phyloP scores from a whole-genome alignment of 2,888 invertebrate species.

The Callinectes sapidus region DNA sequence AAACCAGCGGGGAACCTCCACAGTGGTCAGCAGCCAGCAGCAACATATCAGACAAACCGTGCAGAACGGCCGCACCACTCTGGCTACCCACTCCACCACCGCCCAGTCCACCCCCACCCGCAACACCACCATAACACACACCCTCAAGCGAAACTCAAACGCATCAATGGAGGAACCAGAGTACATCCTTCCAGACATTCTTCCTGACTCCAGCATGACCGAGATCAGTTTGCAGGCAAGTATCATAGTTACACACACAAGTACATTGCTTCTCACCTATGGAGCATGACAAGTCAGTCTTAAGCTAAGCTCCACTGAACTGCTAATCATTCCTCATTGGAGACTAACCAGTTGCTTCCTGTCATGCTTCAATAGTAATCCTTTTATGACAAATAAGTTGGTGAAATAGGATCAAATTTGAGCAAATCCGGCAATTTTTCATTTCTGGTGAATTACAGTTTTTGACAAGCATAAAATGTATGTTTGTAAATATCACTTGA shows the following conservation, averaged over 20 bases:
- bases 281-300: background rate
- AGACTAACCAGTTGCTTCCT: background rate
- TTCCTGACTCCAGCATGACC: constrained; percentile 73
- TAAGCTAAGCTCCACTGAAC: background rate
- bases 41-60: constrained; percentile 45
- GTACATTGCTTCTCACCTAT: background rate
- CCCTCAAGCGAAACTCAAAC: constrained; percentile 51
- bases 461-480: too few species aligned
- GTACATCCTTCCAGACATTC: constrained; percentile 72
- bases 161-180: constrained; percentile 64
- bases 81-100: constrained; percentile 36
- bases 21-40: constrained; percentile 24
- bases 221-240: constrained; percentile 73
- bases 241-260: background rate
- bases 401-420: too few species aligned
- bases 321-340: background rate
- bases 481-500: too few species aligned
- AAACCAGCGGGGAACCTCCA: constrained; percentile 50
- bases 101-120: constrained; percentile 40
- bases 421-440: too few species aligned
- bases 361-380: background rate
- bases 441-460: too few species aligned
- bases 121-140: constrained; percentile 43
- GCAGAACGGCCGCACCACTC: constrained; percentile 57
- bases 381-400: too few species aligned